A percentile compares a stretch with the other conserved stretches of the same genome.
Conservation (phyloP, 1,140 invertebrate species). For the Ladona fulva region DNA sequence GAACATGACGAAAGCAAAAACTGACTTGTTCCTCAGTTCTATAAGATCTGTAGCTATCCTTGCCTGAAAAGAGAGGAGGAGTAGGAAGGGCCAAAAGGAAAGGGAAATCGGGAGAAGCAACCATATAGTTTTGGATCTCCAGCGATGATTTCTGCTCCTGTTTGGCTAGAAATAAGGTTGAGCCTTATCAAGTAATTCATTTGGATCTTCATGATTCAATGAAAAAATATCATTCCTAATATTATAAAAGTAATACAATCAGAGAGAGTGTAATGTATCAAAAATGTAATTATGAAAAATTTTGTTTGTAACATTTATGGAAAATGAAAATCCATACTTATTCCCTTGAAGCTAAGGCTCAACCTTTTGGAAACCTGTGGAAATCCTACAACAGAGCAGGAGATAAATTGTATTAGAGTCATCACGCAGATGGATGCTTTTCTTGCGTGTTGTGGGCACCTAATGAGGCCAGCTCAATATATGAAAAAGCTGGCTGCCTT, state of each 20-base stretch:
- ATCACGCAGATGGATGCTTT: not conserved
- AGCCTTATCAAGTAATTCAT: no score
- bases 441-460: not conserved
- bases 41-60: slow-evolving; percentile 79
- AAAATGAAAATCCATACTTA: not conserved
- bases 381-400: not conserved
- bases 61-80: slow-evolving; percentile 49
- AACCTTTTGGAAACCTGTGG: not conserved
- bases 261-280: no score
- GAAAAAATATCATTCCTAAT: no score
- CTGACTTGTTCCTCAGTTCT: slow-evolving; percentile 90
- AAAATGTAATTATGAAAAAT: no score
- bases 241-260: no score
- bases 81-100: slow-evolving; percentile 33
- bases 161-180: no score
- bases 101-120: slow-evolving; percentile 29
- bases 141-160: not conserved
- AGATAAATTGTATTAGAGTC: slow-evolving; percentile 16
- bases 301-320: not conserved
- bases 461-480: not conserved
- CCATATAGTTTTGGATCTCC: slow-evolving; percentile 28
- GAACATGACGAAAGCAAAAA: slow-evolving; percentile 98
- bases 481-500: slow-evolving; percentile 35
- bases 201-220: no score
- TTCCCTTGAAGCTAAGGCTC: not conserved